Evolutionary conservation across 2,888 invertebrate genomes (phyloP).

Genomic region (Nezara viridula): DNA sequence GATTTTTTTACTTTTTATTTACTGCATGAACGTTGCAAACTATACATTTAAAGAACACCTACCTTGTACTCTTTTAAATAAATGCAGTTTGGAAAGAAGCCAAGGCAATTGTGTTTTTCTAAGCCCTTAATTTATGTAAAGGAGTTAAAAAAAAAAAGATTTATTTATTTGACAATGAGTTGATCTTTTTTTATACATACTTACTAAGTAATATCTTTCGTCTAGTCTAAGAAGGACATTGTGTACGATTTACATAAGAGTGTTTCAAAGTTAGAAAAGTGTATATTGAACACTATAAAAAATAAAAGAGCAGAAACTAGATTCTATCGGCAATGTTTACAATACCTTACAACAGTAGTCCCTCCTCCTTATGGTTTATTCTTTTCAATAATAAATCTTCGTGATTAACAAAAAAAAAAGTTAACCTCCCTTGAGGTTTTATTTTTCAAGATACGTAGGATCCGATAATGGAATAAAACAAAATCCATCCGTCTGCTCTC

Average conservation of each 20-base stretch:
- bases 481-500: too few relatives aligned
- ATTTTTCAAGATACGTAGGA: too few relatives aligned
- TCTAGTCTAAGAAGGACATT: not conserved
- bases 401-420: too few relatives aligned
- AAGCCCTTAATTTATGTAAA: not conserved
- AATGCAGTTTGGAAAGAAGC: not conserved
- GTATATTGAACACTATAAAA: too few relatives aligned
- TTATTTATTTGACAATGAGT: not conserved
- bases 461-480: too few relatives aligned
- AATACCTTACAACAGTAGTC: too few relatives aligned
- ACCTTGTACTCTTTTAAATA: not conserved
- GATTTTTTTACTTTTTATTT: not conserved
- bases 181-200: not conserved
- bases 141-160: not conserved
- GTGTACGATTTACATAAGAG: not conserved
- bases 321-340: too few relatives aligned
- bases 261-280: too few relatives aligned
- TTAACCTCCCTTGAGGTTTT: too few relatives aligned
- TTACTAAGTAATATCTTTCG: not conserved
- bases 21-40: not conserved
- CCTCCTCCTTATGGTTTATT: too few relatives aligned
- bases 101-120: not conserved
- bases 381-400: too few relatives aligned
- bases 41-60: not conserved
- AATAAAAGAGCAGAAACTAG: too few relatives aligned